These are phyloP conservation scores for Yponomeuta evonymella DNA, from an alignment of 2,888 invertebrate genomes.

Conservation along the genomic window DNA sequence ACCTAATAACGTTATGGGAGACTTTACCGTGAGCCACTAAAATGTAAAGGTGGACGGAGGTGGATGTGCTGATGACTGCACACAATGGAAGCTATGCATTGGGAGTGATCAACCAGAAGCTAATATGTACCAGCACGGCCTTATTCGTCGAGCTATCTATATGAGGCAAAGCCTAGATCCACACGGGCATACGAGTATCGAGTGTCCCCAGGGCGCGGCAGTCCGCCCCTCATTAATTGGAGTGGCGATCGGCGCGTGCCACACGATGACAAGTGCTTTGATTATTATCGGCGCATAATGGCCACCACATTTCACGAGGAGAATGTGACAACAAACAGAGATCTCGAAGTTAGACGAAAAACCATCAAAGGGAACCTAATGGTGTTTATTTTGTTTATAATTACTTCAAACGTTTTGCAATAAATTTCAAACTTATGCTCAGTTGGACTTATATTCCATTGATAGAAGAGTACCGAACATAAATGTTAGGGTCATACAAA, in stretches of 20 bases:
- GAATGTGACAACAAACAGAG: slow-evolving; percentile 25
- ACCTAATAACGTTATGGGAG: no score
- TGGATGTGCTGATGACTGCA: background rate
- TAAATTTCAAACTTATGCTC: background rate
- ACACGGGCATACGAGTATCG: slow-evolving; percentile 3
- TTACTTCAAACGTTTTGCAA: no score
- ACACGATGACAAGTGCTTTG: slow-evolving; percentile 51
- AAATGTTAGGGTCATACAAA: background rate
- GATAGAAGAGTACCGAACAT: background rate
- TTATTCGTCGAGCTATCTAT: slow-evolving; percentile 12
- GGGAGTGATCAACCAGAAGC: slow-evolving; percentile 12
- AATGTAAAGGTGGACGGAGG: no score
- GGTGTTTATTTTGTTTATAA: no score
- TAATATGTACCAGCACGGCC: background rate
- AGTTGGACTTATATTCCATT: background rate
- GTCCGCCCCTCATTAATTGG: slow-evolving; percentile 31
- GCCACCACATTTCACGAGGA: slow-evolving; percentile 36
- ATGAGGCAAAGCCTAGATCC: background rate
- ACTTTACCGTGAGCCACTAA: no score
- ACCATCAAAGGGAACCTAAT: no score
- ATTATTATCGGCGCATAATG: slow-evolving; percentile 53
- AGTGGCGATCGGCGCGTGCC: slow-evolving; percentile 35
- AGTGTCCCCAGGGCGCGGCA: slow-evolving; percentile 20
- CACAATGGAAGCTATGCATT: background rate
- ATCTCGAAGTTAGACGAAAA: no score